phyloP scores from a whole-genome alignment of 2,113 vertebrate genomes.

The Stictonetta naevosa region DNA sequence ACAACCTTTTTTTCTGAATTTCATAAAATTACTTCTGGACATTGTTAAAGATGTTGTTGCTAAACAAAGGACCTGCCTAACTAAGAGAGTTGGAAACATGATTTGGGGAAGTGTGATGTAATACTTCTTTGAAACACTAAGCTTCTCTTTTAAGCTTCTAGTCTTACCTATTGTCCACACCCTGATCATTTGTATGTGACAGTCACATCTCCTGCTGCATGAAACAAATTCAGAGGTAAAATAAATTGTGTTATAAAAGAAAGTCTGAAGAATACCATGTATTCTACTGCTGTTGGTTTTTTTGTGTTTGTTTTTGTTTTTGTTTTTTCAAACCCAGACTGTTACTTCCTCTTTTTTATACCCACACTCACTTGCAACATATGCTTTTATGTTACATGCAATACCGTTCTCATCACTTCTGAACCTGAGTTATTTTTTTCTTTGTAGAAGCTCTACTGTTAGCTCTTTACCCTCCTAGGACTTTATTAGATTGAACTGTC shows the following conservation, averaged over 20 bases:
- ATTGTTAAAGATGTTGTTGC: neutral
- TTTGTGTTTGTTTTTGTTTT: neutral
- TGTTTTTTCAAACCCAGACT: neutral
- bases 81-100: neutral
- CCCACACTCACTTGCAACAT: neutral
- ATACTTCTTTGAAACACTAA: neutral
- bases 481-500: neutral
- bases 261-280: neutral
- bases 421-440: neutral
- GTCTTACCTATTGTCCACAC: neutral
- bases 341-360: neutral
- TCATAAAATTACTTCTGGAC: conserved; percentile 12
- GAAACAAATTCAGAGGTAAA: neutral
- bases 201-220: neutral
- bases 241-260: neutral
- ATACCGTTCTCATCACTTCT: neutral
- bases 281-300: neutral
- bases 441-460: neutral
- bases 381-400: neutral
- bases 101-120: neutral
- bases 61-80: neutral
- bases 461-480: neutral
- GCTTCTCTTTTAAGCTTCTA: neutral
- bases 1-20: neutral
- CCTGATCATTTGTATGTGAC: neutral